Percentiles rank a stretch among this genome's conserved stretches.
These are phyloP conservation scores for Morus bassanus DNA, from an alignment of 2,797 vertebrate species.

Conservation along the genomic window DNA sequence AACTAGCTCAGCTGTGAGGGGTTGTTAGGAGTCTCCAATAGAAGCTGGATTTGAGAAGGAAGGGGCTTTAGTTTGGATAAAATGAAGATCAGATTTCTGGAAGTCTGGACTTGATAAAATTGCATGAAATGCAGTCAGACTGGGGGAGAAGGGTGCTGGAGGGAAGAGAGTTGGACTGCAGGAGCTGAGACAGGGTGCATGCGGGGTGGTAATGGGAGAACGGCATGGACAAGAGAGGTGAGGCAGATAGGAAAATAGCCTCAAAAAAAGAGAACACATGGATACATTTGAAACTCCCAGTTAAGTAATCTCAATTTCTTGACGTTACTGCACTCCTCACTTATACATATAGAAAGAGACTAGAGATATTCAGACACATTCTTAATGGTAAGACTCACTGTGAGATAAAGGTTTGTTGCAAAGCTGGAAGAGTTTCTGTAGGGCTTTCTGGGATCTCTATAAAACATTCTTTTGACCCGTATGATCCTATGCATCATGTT, in stretches of 20 bases:
- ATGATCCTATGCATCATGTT: not conserved
- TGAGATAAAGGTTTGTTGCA: not conserved
- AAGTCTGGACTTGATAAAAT: not conserved
- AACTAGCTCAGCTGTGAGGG: not conserved
- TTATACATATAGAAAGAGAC: not conserved
- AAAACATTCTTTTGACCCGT: not conserved
- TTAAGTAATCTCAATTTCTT: not conserved
- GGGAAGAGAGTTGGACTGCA: not conserved
- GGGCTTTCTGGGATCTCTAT: not conserved
- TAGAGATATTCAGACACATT: not conserved
- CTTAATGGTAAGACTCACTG: not conserved
- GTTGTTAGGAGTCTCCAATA: not conserved
- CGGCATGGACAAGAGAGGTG: not conserved
- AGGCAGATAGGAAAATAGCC: not conserved
- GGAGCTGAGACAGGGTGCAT: not conserved
- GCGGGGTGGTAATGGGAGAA: not conserved
- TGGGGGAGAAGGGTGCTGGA: not conserved
- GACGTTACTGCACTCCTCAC: not conserved
- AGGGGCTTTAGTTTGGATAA: not conserved
- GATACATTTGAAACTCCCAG: not conserved
- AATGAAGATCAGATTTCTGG: not conserved
- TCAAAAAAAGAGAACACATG: not conserved
- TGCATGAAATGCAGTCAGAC: not conserved
- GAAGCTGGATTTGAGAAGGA: not conserved
- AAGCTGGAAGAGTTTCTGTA: not conserved